Percentiles rank a stretch among this genome's conserved stretches.
These are phyloP conservation scores for Ethmia dodecea DNA, from an alignment of 2,888 invertebrate species.

Conservation along the genomic window DNA sequence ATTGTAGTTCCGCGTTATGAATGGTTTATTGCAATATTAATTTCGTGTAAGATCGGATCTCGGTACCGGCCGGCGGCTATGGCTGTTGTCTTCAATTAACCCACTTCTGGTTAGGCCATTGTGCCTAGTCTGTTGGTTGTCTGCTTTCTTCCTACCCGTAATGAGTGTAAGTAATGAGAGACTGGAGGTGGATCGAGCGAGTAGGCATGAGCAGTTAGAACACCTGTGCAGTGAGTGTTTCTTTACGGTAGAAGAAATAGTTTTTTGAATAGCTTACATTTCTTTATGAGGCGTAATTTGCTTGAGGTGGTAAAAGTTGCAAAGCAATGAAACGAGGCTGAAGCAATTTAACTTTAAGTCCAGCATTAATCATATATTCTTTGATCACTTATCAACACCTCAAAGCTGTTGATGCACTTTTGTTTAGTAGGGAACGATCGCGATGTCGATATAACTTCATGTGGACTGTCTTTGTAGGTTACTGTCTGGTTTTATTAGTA, in stretches of 20 bases:
- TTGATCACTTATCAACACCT: too few species aligned
- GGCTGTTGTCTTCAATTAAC: slow-evolving; percentile 71
- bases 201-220: neutral
- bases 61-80: slow-evolving; percentile 44
- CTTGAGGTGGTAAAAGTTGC: neutral
- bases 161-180: slow-evolving; percentile 59
- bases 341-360: neutral
- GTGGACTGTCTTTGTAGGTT: too few species aligned
- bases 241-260: neutral
- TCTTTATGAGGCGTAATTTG: neutral
- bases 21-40: slow-evolving; percentile 49
- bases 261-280: neutral
- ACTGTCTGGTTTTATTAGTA: too few species aligned
- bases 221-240: neutral
- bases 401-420: too few species aligned
- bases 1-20: too few species aligned
- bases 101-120: slow-evolving; percentile 60
- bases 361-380: too few species aligned
- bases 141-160: slow-evolving; percentile 68
- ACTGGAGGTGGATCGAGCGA: slow-evolving; percentile 47
- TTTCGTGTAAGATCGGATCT: slow-evolving; percentile 51
- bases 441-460: too few species aligned
- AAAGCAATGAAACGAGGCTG: neutral
- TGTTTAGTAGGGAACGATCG: too few species aligned
- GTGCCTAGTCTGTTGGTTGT: slow-evolving; percentile 66